phyloP scores from a whole-genome alignment of 2,113 vertebrate species.

The Guaruba guarouba region DNA sequence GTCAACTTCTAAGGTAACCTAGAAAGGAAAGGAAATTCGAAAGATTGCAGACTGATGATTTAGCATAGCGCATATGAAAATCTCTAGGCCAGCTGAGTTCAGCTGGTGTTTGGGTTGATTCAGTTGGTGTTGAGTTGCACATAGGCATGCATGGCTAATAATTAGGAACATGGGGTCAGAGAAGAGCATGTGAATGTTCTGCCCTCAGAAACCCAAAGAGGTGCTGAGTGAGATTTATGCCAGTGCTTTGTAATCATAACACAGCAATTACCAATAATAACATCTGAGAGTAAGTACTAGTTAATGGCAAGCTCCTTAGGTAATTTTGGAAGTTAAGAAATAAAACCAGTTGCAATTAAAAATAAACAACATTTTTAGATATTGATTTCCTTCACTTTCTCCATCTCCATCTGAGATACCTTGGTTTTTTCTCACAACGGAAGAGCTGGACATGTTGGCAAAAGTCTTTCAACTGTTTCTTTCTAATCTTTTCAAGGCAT shows the following conservation, averaged over 20 bases:
- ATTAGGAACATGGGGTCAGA: not conserved
- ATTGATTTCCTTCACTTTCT: not conserved
- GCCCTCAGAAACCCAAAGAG: not conserved
- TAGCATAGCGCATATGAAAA: not conserved
- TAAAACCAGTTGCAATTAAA: not conserved
- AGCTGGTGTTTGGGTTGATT: not conserved
- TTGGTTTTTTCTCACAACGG: not conserved
- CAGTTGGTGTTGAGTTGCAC: not conserved
- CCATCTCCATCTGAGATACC: not conserved
- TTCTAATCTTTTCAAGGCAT: not conserved
- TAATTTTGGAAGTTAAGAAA: conserved; percentile 10
- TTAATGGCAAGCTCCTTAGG: not conserved
- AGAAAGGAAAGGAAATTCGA: not conserved
- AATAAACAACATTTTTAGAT: not conserved
- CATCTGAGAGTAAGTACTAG: not conserved
- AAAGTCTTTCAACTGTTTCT: not conserved
- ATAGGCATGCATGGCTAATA: not conserved
- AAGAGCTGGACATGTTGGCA: not conserved
- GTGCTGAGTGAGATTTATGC: conserved; percentile 3
- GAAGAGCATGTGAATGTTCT: conserved; percentile 17
- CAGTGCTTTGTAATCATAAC: not conserved
- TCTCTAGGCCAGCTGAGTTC: not conserved
- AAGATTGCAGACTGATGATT: not conserved
- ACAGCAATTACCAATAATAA: not conserved
- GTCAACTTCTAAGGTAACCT: not conserved